These are phyloP conservation scores for Heteractis magnifica DNA, from an alignment of 92 coral and sea anemone genomes.

Conservation along the genomic window DNA sequence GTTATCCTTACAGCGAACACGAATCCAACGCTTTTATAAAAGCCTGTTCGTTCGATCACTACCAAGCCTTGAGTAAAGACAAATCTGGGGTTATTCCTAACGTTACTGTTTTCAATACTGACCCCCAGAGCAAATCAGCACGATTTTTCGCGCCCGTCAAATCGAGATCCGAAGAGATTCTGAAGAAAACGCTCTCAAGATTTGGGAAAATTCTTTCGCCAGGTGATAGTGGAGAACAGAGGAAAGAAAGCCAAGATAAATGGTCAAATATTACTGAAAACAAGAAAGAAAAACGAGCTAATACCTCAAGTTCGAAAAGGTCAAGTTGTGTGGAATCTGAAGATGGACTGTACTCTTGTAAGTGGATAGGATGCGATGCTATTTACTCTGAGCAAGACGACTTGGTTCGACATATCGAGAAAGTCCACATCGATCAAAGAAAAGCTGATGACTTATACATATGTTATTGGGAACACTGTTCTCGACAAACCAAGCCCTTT, in stretches of 20 bases:
- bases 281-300: constrained; percentile 57
- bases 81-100: constrained; percentile 72
- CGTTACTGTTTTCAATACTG: constrained; percentile 79
- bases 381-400: constrained; percentile 91
- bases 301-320: constrained; percentile 29
- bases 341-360: constrained; percentile 60
- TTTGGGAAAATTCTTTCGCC: constrained; percentile 66
- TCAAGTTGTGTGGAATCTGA: constrained; percentile 52
- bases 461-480: constrained; percentile 96
- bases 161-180: constrained; percentile 80
- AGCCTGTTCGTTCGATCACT: constrained; percentile 56
- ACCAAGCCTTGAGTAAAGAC: constrained; percentile 58
- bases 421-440: constrained; percentile 98
- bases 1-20: constrained; percentile 26
- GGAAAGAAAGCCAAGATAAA: constrained; percentile 40
- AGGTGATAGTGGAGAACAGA: constrained; percentile 54
- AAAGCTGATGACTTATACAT: constrained; percentile 97
- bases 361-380: constrained; percentile 87
- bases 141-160: constrained; percentile 67
- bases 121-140: constrained; percentile 68
- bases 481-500: constrained; percentile 87
- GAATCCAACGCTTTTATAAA: constrained; percentile 24
- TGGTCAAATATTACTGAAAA: constrained; percentile 48
- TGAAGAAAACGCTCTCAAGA: constrained; percentile 77
- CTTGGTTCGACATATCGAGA: constrained; percentile 93